These are phyloP conservation scores for Erebia epiphron DNA, from an alignment of 2,888 invertebrate genomes.

Conservation along the genomic window DNA sequence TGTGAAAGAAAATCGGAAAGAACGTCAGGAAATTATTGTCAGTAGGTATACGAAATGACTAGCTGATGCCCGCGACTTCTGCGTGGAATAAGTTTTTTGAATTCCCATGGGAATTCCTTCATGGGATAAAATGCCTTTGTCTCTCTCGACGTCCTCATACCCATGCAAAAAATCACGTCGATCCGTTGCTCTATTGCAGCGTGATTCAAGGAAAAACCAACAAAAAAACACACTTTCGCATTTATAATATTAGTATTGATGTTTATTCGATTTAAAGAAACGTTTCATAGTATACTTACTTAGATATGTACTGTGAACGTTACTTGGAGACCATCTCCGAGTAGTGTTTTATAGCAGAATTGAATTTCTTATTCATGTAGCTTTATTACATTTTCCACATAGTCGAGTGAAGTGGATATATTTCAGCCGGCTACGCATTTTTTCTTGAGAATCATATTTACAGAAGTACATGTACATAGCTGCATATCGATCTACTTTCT, in stretches of 20 bases:
- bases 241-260: background rate
- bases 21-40: no score
- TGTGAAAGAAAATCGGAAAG: no score
- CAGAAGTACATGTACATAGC: background rate
- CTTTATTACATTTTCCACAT: conserved; percentile 45
- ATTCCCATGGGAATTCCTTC: no score
- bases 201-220: no score
- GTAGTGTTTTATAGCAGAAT: conserved; percentile 47
- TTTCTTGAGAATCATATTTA: conserved; percentile 28
- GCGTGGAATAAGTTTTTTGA: no score
- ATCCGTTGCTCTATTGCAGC: no score
- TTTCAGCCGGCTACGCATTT: conserved; percentile 42
- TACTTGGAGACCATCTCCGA: conserved; percentile 41
- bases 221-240: background rate
- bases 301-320: conserved; percentile 32
- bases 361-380: conserved; percentile 57
- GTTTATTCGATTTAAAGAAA: conserved; percentile 26
- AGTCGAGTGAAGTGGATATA: conserved; percentile 32
- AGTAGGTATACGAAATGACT: no score
- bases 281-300: conserved; percentile 20
- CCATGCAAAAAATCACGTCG: no score
- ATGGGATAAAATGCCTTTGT: no score
- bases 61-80: no score
- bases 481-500: conserved; percentile 18
- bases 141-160: no score